These are phyloP conservation scores for Caerostris darwini DNA, from an alignment of 1,140 invertebrate genomes.

Conservation along the genomic window DNA sequence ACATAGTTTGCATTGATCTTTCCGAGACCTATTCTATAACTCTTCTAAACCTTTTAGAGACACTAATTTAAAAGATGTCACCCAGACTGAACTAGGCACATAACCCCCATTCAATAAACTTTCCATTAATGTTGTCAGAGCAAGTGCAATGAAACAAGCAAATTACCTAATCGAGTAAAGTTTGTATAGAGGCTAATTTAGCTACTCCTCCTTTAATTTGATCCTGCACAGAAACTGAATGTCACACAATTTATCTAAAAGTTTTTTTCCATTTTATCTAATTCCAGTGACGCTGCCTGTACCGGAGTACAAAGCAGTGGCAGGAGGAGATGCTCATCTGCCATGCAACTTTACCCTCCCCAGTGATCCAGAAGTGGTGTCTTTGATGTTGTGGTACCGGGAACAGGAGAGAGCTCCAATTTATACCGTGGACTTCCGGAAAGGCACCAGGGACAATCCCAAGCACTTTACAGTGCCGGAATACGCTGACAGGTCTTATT, in stretches of 20 bases:
- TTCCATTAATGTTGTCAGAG: no score
- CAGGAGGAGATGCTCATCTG: slow-evolving; percentile 88
- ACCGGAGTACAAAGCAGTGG: slow-evolving; percentile 84
- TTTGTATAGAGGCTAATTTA: neutral
- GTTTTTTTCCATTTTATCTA: slow-evolving; percentile 9
- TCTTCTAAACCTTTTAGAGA: no score
- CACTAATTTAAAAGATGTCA: no score
- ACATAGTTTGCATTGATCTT: no score
- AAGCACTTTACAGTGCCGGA: slow-evolving; percentile 76
- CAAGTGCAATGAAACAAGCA: neutral
- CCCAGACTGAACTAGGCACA: no score
- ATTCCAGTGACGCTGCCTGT: slow-evolving; percentile 38
- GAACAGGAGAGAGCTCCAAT: slow-evolving; percentile 82
- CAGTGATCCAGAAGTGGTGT: slow-evolving; percentile 86
- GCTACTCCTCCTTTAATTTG: slow-evolving; percentile 10
- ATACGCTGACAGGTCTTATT: slow-evolving; percentile 77
- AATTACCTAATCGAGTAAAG: neutral
- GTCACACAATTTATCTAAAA: neutral
- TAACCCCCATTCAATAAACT: no score
- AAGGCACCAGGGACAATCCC: slow-evolving; percentile 76
- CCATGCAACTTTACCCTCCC: slow-evolving; percentile 91
- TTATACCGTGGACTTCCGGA: slow-evolving; percentile 80
- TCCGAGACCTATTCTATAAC: no score
- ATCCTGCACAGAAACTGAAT: neutral
- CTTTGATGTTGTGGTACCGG: slow-evolving; percentile 93